These are phyloP conservation scores for Chiloscyllium punctatum DNA, from an alignment of 2,797 vertebrate genomes.

Conservation along the genomic window DNA sequence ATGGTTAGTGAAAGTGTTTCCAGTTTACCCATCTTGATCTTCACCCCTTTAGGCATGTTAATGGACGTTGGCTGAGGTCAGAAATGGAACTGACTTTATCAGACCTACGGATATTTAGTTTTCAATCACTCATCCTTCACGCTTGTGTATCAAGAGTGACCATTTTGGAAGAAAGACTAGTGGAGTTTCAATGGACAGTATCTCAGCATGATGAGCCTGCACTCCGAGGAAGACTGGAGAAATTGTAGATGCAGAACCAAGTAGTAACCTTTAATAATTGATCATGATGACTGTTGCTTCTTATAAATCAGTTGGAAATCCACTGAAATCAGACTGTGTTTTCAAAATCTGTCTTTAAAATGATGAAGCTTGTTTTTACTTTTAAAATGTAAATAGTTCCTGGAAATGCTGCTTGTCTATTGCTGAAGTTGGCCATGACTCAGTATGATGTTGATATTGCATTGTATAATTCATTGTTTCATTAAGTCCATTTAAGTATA, in stretches of 20 bases:
- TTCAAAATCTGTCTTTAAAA: background rate
- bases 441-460: background rate
- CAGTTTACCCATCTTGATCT: background rate
- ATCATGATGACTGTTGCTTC: background rate
- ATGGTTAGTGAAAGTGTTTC: too few species aligned
- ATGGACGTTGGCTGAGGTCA: background rate
- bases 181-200: background rate
- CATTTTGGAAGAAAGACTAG: background rate
- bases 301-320: background rate
- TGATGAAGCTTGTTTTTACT: background rate
- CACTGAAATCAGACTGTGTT: background rate
- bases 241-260: background rate
- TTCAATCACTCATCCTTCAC: background rate
- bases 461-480: background rate
- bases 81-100: background rate
- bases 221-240: background rate
- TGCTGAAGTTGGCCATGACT: background rate
- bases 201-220: background rate
- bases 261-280: background rate
- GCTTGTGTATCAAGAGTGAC: background rate
- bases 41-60: background rate
- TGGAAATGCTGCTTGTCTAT: background rate
- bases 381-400: background rate
- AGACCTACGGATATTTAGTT: background rate
- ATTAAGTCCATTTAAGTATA: background rate